phyloP scores from a whole-genome alignment of 2,797 vertebrate genomes.

The Anguilla obscura region DNA sequence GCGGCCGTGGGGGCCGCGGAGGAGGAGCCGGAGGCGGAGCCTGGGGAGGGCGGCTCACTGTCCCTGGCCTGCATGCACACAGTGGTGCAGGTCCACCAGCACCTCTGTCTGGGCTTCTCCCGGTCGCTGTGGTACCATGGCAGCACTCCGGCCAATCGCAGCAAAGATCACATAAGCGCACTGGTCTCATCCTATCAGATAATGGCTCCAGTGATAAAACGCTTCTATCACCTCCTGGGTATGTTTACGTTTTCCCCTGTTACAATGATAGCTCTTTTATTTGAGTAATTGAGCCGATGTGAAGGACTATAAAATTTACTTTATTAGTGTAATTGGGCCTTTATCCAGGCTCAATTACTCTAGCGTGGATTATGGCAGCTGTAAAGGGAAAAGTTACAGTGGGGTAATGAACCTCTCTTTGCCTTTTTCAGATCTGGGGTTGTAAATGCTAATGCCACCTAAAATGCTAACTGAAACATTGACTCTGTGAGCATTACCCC shows the following conservation, averaged over 20 bases:
- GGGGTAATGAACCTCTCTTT: not conserved
- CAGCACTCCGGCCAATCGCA: slow-evolving; percentile 62
- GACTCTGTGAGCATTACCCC: not conserved
- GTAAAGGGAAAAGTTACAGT: too few species aligned
- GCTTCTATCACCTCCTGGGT: slow-evolving; percentile 90
- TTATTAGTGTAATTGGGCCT: not conserved
- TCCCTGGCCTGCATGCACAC: slow-evolving; percentile 76
- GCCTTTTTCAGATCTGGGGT: not conserved
- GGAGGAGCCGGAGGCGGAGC: slow-evolving; percentile 49
- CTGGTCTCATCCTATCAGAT: slow-evolving; percentile 90
- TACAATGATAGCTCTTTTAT: not conserved
- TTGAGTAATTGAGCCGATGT: not conserved
- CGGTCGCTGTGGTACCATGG: slow-evolving; percentile 86
- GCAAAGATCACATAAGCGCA: slow-evolving; percentile 77
- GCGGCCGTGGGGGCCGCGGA: slow-evolving; percentile 61
- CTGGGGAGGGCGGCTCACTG: slow-evolving; percentile 60
- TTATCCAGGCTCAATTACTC: not conserved
- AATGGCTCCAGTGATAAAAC: slow-evolving; percentile 79
- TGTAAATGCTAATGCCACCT: not conserved
- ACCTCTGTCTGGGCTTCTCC: slow-evolving; percentile 80
- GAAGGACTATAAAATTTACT: not conserved
- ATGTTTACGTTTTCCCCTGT: slow-evolving; percentile 36
- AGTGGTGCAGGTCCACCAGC: slow-evolving; percentile 81
- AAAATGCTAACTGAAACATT: not conserved
- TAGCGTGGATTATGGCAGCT: not conserved